Percentiles rank a stretch among this genome's conserved stretches.
Evolutionary conservation across 2,888 invertebrate species (phyloP).

Genomic region (Stegana nigrithorax): DNA sequence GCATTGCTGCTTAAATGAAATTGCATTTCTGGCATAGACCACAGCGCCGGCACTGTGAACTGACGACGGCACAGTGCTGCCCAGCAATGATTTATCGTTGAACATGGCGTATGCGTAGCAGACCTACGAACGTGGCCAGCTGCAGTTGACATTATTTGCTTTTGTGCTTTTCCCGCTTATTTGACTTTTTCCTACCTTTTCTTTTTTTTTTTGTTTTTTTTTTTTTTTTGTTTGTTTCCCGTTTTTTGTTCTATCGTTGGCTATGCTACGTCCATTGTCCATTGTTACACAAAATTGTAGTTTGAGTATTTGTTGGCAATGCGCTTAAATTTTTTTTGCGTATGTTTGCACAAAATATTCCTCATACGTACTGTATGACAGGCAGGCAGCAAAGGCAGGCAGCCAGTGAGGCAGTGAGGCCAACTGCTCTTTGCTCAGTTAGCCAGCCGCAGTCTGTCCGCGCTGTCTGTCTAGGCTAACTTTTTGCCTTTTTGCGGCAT

Average conservation of each 20-base stretch:
- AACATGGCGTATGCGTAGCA: conserved; percentile 5
- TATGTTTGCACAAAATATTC: conserved; percentile 60
- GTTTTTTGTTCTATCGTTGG: not conserved
- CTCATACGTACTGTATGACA: conserved; percentile 40
- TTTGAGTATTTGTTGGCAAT: conserved; percentile 10
- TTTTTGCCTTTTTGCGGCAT: conserved; percentile 57
- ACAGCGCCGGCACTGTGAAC: too few relatives aligned
- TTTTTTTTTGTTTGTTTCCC: conserved; percentile 2
- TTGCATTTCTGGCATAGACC: conserved; percentile 32
- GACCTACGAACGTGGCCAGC: conserved; percentile 35
- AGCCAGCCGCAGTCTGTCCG: not conserved
- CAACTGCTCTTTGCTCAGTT: not conserved
- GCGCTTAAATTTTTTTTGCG: conserved; percentile 30
- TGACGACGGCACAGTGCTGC: too few relatives aligned
- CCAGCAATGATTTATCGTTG: conserved; percentile 24
- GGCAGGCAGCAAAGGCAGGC: not conserved
- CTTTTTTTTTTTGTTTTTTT: not conserved
- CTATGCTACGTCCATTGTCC: too few relatives aligned
- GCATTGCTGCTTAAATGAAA: not conserved
- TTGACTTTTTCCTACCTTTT: too few relatives aligned
- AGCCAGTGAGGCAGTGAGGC: not conserved
- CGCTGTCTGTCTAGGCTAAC: conserved; percentile 47
- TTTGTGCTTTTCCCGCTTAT: too few relatives aligned
- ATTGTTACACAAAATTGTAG: too few relatives aligned
- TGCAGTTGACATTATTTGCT: conserved; percentile 51